A percentile compares a stretch with the other conserved stretches of the same genome.
These are phyloP conservation scores for Ischnus inquisitorius DNA, from an alignment of 2,888 invertebrate genomes.

Conservation along the genomic window DNA sequence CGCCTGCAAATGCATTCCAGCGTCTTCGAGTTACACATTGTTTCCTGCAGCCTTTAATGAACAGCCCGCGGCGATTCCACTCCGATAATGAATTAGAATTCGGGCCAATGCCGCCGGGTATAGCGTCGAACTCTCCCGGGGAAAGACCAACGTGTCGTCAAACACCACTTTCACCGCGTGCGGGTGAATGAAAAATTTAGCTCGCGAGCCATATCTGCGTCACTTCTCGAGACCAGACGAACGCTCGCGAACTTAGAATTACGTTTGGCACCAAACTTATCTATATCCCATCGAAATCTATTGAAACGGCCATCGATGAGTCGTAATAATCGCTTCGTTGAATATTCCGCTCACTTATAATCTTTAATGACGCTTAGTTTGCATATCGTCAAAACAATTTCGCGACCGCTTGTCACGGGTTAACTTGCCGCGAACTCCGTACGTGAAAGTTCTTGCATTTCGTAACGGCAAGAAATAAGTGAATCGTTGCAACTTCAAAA, in stretches of 20 bases:
- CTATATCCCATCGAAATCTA: background rate
- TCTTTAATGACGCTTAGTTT: background rate
- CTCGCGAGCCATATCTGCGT: constrained; percentile 35
- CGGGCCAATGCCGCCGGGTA: constrained; percentile 35
- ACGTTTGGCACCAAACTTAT: background rate
- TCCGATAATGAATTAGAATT: constrained; percentile 44
- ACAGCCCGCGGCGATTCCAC: background rate
- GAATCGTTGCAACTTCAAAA: background rate
- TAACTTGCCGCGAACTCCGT: background rate
- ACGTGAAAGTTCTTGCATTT: background rate
- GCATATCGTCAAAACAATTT: background rate
- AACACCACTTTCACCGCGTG: constrained; percentile 62
- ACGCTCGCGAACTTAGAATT: constrained; percentile 14
- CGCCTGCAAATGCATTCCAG: constrained; percentile 6
- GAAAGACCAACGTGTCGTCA: constrained; percentile 34
- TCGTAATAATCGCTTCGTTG: background rate
- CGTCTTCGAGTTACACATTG: constrained; percentile 7
- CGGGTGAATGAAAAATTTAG: constrained; percentile 61
- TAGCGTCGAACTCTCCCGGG: constrained; percentile 47
- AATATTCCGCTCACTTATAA: background rate
- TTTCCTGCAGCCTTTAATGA: constrained; percentile 2
- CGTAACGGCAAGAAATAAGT: background rate
- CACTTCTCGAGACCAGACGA: background rate
- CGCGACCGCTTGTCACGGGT: background rate
- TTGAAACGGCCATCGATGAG: background rate